Evolutionary conservation across 2,797 vertebrate species (phyloP).

Genomic region (Malacoctenus gilli): DNA sequence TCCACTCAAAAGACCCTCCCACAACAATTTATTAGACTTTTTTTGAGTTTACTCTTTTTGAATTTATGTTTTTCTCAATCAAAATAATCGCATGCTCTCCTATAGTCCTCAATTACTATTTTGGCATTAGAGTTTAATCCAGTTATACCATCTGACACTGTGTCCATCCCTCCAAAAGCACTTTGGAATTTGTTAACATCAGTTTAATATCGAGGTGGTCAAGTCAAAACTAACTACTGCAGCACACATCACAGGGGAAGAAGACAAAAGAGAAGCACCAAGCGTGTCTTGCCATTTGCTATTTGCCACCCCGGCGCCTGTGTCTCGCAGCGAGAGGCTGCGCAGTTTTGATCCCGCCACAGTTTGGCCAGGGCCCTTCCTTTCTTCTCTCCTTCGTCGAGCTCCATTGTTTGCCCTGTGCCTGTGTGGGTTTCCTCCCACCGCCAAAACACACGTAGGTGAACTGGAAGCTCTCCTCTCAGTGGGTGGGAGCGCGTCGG

Average conservation of each 20-base stretch:
- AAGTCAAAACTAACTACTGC: no score
- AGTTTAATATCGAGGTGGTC: no score
- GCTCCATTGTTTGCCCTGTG: neutral
- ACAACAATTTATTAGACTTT: no score
- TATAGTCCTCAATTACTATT: no score
- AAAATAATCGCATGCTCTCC: no score
- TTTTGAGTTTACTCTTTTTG: no score
- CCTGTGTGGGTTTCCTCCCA: conserved; percentile 7
- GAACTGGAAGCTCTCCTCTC: conserved; percentile 5
- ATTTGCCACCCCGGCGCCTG: neutral
- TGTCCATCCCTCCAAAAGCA: no score
- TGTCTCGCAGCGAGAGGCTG: neutral
- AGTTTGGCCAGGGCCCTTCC: neutral
- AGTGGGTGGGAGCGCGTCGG: conserved; percentile 1
- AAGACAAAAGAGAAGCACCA: neutral
- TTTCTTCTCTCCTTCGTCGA: neutral
- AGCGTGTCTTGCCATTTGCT: neutral
- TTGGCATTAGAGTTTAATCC: no score
- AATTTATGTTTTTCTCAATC: no score
- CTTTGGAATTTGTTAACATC: no score
- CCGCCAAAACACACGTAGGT: neutral
- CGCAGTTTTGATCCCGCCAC: neutral
- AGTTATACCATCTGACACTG: no score
- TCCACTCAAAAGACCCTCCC: no score
- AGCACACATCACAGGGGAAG: neutral